These are phyloP conservation scores for Pandion haliaetus DNA, from an alignment of 2,113 vertebrate species.

Conservation along the genomic window DNA sequence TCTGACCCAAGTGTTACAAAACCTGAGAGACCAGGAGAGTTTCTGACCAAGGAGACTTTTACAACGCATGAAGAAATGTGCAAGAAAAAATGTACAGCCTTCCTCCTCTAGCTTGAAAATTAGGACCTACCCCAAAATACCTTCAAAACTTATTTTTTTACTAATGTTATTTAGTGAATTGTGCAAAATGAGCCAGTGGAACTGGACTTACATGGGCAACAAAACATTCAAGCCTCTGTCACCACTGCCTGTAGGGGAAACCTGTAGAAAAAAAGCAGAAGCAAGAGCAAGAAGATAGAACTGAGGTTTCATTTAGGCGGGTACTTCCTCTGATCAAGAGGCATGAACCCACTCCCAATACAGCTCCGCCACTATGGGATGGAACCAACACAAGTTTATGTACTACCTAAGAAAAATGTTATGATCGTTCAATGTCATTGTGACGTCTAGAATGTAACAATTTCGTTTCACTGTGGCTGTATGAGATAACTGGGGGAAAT, in stretches of 20 bases:
- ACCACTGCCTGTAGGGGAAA: neutral
- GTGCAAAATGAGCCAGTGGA: neutral
- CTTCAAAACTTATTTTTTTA: neutral
- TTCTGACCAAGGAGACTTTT: neutral
- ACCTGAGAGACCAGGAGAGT: neutral
- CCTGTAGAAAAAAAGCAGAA: neutral
- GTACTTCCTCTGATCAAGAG: neutral
- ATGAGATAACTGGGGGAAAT: neutral
- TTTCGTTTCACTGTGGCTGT: neutral
- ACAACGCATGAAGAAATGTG: neutral
- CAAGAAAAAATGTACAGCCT: neutral
- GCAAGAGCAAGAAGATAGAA: neutral
- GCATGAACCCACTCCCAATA: neutral
- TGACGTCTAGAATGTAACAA: neutral
- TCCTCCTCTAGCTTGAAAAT: neutral
- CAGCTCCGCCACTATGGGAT: neutral
- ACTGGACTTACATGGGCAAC: neutral
- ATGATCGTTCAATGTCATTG: too few species aligned
- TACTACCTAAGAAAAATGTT: neutral
- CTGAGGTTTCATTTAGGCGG: neutral
- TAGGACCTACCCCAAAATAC: neutral
- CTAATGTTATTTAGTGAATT: neutral
- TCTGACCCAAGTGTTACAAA: neutral
- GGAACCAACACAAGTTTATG: neutral
- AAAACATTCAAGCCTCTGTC: neutral